Evolutionary conservation across 2,888 invertebrate genomes (phyloP), one percentile per base, ranked within the genome.

Genomic region (Chelonus formosanus): DNA sequence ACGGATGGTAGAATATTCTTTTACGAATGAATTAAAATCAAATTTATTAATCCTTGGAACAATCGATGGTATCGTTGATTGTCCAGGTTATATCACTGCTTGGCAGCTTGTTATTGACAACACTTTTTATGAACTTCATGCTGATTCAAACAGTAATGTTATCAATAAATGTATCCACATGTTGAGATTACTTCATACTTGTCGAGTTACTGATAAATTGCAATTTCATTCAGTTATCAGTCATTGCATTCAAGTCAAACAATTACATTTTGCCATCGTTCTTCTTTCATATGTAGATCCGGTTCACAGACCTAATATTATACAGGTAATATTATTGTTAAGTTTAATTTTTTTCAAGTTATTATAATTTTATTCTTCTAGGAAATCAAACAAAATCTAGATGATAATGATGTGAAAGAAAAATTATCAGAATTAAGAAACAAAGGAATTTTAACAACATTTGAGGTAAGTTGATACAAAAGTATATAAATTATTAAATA

Each of bases 81-180:
- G 73, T n/a, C 67, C 68, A 43, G 80, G 81, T 34, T 82, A 79
- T 60, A 61, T 75, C 56, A 65, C 70, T 8, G 79, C 76, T 34
- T 82, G 82, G 82, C 80, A 82, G 71, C 56, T 74, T 5, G 65
- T 78, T 1, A 70, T 79, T 31, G 69, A 70, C 8, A 74, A 77
- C 56, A 74, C 82, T 4, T 81, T 82, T 53, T 70, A 66, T 60
- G 77, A 76, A 68, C 73, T 80, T 55, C 75, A 78, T 56, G 40
- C 48, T 0, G 57, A 57, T 43, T 72, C 77, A 3, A 73, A 65
- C 20, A 35, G 65, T 7, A 73, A 77, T 59, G 76, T 76, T 72
- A 67, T 78, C 5, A 68, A 76, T n/a, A 73, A 76, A 53, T 81
- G 80, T 34, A 57, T 79, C 20, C 73, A 73, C 59, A 67, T 74